Evolutionary conservation across 35 echinoderm and acorn worm species (phyloP), one percentile per base, ranked within the genome.

Genomic region (Stichopus chloronotus): DNA sequence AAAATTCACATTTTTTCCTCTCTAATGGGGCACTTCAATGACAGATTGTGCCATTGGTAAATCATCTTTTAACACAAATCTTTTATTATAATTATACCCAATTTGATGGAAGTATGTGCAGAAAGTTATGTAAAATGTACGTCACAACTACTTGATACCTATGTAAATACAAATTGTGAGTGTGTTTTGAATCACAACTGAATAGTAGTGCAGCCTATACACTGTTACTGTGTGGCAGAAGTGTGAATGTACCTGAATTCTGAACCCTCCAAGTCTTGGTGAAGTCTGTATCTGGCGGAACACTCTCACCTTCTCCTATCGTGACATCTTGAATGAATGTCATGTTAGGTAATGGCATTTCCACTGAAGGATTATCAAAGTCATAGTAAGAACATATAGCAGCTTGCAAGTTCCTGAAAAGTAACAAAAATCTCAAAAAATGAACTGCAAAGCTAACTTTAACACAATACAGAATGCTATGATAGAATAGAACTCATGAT

Each of bases 301-400:
- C 95, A 52, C 95, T 94, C 86, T 98, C 97, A 9, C 97, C 97
- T 94, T 98, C 97, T 54, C 97, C 97, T 91, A 98, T 98, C 6
- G 97, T 98, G 10, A 98, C 88, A 85, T 98, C 97, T 83, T 95
- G 86, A 22, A 96, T 88, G 53, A 98, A 96, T 52, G 95, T 92
- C 97, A 98, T 98, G 57, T 78, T 78, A 11, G 97, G 97, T 56
- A 96, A 59, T 16, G 90, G 92, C 16, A 83, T 88, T 9, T 94
- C 79, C 22, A 93, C 92, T 7, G 92, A 54, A 11, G 95, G 92
- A 71, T 90, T 93, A 59, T 98, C 97, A 54, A 98, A 93, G 81
- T 98, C 97, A 65, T 96, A 98, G 76, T 98, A 98, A 13, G 97
- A 96, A 82, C 97, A 93, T 76, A 98, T 96, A 12, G 97, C 95